Evolutionary conservation across 92 coral and sea anemone species (phyloP), one percentile per base, ranked within the genome.

Genomic region (Phymanthus crucifer): DNA sequence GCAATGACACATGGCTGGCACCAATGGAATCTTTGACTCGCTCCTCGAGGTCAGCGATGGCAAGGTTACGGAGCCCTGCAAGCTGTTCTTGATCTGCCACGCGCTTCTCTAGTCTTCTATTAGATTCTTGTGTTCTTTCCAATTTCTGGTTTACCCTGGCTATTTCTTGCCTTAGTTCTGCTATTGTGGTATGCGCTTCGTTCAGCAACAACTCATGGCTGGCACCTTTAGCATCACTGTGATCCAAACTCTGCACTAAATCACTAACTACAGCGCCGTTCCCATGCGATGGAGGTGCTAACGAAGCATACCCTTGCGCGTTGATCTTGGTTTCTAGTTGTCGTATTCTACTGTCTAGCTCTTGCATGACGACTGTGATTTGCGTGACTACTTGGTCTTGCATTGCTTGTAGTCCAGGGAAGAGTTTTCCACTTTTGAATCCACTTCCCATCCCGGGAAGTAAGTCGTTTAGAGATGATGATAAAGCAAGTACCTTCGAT

Each of bases 141-240:
- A 54, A 61, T 69, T 83, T 85, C 29, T 77, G 58, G 64, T 75
- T 80, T 0, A 78, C 64, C 45, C 66, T 64, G 19, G 64, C 64
- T 3, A 76, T 40, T 88, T 85, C n/a, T n/a, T n/a, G n/a, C n/a
- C n/a, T n/a, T n/a, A n/a, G n/a, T n/a, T n/a, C n/a, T n/a, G n/a
- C n/a, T n/a, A n/a, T n/a, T n/a, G n/a, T n/a, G n/a, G n/a, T n/a
- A n/a, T n/a, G n/a, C n/a, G n/a, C n/a, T n/a, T n/a, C n/a, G n/a
- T n/a, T n/a, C n/a, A n/a, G n/a, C n/a, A n/a, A n/a, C n/a, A n/a
- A n/a, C n/a, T n/a, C n/a, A n/a, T n/a, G n/a, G n/a, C n/a, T n/a
- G n/a, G n/a, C n/a, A n/a, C n/a, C n/a, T n/a, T n/a, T n/a, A 13
- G 88, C 88, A 68, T 91, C 90, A 71, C 77, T 24, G 32, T 89